phyloP scores from a whole-genome alignment of 2,888 invertebrate genomes.

The Volucella bombylans region DNA sequence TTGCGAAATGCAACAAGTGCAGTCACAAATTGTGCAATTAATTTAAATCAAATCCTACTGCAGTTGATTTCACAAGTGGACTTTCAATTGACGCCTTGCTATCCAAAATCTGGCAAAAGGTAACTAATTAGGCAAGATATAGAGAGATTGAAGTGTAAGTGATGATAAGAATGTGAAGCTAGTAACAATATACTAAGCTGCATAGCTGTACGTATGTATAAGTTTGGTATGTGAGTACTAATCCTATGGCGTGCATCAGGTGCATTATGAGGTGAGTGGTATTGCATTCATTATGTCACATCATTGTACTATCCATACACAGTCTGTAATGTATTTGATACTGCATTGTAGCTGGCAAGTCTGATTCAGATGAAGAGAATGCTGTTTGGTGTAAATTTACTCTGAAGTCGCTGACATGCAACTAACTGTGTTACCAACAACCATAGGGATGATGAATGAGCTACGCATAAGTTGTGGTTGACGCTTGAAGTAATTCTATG shows the following conservation, averaged over 20 bases:
- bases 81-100: slow-evolving; percentile 29
- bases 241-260: slow-evolving; percentile 16
- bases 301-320: slow-evolving; percentile 29
- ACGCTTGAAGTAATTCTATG: slow-evolving; percentile 20
- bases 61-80: slow-evolving; percentile 36
- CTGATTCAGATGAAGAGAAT: slow-evolving; percentile 47
- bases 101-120: slow-evolving; percentile 11
- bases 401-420: slow-evolving; percentile 63
- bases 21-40: slow-evolving; percentile 44
- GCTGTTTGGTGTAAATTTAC: slow-evolving; percentile 55
- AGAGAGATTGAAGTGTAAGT: slow-evolving; percentile 21
- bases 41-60: slow-evolving; percentile 35
- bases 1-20: slow-evolving; percentile 20
- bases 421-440: slow-evolving; percentile 16
- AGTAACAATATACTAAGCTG: slow-evolving; percentile 11
- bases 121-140: slow-evolving; percentile 30
- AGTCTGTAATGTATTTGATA: slow-evolving; percentile 14
- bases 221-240: slow-evolving; percentile 32
- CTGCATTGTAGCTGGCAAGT: slow-evolving; percentile 38
- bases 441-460: slow-evolving; percentile 63
- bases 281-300: slow-evolving; percentile 56
- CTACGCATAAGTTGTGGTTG: slow-evolving; percentile 27
- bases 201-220: not conserved
- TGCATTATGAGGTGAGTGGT: slow-evolving; percentile 49
- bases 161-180: slow-evolving; percentile 41